These are phyloP conservation scores for Pelobates cultripes DNA, from an alignment of 2,797 vertebrate genomes.

Conservation along the genomic window DNA sequence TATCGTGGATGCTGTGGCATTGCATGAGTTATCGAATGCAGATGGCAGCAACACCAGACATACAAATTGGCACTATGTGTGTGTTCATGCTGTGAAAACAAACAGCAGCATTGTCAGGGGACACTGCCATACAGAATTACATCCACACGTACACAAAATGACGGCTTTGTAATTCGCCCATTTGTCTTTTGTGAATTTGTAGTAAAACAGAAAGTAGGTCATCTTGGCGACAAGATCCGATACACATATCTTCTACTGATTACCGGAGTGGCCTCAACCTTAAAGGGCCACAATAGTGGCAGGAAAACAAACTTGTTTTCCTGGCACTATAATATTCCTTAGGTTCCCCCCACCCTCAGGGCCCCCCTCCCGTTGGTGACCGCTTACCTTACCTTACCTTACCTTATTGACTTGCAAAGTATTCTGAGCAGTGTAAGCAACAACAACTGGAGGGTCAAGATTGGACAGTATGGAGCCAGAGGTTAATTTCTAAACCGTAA, in stretches of 20 bases:
- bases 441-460: no score
- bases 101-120: conserved; percentile 2
- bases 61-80: background rate
- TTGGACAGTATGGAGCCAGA: no score
- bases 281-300: background rate
- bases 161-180: background rate
- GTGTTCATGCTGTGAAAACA: background rate
- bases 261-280: background rate
- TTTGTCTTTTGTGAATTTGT: conserved; percentile 14
- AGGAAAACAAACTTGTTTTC: no score
- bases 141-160: background rate
- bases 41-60: background rate
- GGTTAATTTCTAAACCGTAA: no score
- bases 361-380: no score
- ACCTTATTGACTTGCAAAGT: no score
- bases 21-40: background rate
- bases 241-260: background rate
- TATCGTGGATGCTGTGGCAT: background rate
- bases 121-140: conserved; percentile 3
- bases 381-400: no score
- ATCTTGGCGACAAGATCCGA: background rate
- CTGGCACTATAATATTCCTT: no score
- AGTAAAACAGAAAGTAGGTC: conserved; percentile 23
- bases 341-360: no score
- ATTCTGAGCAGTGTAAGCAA: no score